Conservation (phyloP, 2,888 invertebrate species). For the Nomada fucata region DNA sequence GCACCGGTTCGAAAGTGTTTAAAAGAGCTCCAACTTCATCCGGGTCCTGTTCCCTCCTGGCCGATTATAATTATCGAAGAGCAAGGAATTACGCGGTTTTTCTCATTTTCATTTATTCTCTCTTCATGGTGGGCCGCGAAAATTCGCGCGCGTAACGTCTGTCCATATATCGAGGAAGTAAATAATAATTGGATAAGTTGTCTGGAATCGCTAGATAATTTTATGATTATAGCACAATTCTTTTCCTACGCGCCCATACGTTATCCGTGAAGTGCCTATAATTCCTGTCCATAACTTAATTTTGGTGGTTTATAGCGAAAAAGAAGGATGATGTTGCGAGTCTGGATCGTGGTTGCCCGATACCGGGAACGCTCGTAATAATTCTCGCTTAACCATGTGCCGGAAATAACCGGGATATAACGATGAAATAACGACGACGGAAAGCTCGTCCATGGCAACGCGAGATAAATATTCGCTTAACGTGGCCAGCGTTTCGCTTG, state of each 20-base stretch:
- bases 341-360: slow-evolving; percentile 30
- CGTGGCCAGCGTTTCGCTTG: slow-evolving; percentile 42
- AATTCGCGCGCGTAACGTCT: too few relatives aligned
- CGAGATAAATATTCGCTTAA: slow-evolving; percentile 66
- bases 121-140: too few relatives aligned
- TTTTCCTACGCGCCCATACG: slow-evolving; percentile 27
- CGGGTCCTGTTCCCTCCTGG: too few relatives aligned
- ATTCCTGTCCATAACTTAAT: slow-evolving; percentile 55
- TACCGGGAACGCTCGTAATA: slow-evolving; percentile 70
- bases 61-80: background rate
- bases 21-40: slow-evolving; percentile 46
- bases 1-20: slow-evolving; percentile 59
- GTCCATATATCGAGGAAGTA: too few relatives aligned
- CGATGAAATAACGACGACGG: slow-evolving; percentile 78
- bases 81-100: too few relatives aligned
- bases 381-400: slow-evolving; percentile 76
- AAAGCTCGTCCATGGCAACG: slow-evolving; percentile 58
- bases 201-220: too few relatives aligned
- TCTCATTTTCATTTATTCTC: background rate
- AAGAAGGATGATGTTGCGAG: slow-evolving; percentile 50
- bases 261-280: slow-evolving; percentile 57
- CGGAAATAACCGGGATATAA: slow-evolving; percentile 77
- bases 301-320: slow-evolving; percentile 48
- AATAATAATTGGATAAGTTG: too few relatives aligned
- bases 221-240: slow-evolving; percentile 16